These are phyloP conservation scores for Phortica variegata DNA, from an alignment of 1,140 invertebrate species.

Conservation along the genomic window DNA sequence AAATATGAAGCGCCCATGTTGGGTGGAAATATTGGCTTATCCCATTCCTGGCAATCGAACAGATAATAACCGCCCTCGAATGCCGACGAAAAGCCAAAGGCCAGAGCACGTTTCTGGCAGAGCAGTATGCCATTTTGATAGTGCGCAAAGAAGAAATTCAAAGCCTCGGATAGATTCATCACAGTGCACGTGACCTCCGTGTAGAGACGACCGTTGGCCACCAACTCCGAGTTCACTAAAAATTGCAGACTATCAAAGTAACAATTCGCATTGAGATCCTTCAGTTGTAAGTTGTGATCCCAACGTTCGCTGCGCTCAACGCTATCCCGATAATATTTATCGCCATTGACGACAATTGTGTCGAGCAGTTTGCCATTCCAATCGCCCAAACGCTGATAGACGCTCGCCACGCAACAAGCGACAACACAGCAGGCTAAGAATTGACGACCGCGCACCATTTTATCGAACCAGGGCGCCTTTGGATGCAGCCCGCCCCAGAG, in stretches of 20 bases:
- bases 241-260: constrained; percentile 59
- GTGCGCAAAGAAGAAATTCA: constrained; percentile 61
- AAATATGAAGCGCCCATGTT: constrained; percentile 60
- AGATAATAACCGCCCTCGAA: constrained; percentile 61
- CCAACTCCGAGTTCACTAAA: constrained; percentile 57
- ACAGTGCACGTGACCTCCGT: constrained; percentile 57
- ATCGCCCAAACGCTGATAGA: constrained; percentile 58
- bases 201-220: constrained; percentile 61
- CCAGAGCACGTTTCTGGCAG: constrained; percentile 58
- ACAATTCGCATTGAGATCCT: constrained; percentile 47
- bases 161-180: constrained; percentile 61
- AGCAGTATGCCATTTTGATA: constrained; percentile 58
- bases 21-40: constrained; percentile 59
- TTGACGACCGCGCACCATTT: constrained; percentile 57
- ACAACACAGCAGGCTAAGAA: constrained; percentile 59
- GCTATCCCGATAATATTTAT: constrained; percentile 59
- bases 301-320: constrained; percentile 49
- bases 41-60: constrained; percentile 62
- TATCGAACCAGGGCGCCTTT: constrained; percentile 50
- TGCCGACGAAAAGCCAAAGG: constrained; percentile 58
- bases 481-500: constrained; percentile 62
- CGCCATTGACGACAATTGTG: constrained; percentile 60
- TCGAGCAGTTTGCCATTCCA: constrained; percentile 62
- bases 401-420: constrained; percentile 59
- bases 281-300: constrained; percentile 58